A percentile compares a stretch with the other conserved stretches of the same genome.
Evolutionary conservation across 2,888 invertebrate species (phyloP).

Genomic region (Eretmocerus hayati): DNA sequence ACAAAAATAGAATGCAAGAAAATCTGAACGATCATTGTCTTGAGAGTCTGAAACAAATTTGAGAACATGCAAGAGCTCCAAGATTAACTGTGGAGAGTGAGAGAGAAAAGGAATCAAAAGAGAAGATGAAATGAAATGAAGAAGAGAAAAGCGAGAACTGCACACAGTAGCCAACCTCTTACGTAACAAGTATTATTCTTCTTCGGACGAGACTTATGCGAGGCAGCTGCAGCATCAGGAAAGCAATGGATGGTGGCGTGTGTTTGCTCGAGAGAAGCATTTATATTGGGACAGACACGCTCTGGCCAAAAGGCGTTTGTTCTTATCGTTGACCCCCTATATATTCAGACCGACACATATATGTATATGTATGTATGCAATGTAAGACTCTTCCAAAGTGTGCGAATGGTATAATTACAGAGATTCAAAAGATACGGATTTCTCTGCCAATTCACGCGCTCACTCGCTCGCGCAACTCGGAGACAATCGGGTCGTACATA

Average conservation of each 20-base stretch:
- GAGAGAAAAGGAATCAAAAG: not conserved
- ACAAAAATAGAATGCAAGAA: too few relatives aligned
- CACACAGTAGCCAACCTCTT: too few relatives aligned
- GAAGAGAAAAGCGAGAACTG: not conserved
- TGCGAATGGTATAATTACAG: too few relatives aligned
- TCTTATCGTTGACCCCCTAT: constrained; percentile 11
- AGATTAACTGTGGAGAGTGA: too few relatives aligned
- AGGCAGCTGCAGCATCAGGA: constrained; percentile 38
- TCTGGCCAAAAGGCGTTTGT: constrained; percentile 18
- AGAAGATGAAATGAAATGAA: not conserved
- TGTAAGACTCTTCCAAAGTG: too few relatives aligned
- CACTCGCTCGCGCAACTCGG: constrained; percentile 10
- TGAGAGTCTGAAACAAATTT: too few relatives aligned
- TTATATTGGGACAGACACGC: constrained; percentile 25
- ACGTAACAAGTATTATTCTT: constrained; percentile 38
- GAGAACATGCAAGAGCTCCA: too few relatives aligned
- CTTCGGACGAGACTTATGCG: constrained; percentile 39
- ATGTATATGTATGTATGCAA: too few relatives aligned
- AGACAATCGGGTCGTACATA: constrained; percentile 18
- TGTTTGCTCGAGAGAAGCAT: constrained; percentile 26
- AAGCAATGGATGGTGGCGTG: too few relatives aligned
- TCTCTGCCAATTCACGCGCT: not conserved
- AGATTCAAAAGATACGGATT: not conserved
- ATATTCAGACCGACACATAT: not conserved
- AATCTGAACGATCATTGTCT: too few relatives aligned